phyloP scores from a whole-genome alignment of 2,113 vertebrate species.

The Tragelaphus buxtoni region DNA sequence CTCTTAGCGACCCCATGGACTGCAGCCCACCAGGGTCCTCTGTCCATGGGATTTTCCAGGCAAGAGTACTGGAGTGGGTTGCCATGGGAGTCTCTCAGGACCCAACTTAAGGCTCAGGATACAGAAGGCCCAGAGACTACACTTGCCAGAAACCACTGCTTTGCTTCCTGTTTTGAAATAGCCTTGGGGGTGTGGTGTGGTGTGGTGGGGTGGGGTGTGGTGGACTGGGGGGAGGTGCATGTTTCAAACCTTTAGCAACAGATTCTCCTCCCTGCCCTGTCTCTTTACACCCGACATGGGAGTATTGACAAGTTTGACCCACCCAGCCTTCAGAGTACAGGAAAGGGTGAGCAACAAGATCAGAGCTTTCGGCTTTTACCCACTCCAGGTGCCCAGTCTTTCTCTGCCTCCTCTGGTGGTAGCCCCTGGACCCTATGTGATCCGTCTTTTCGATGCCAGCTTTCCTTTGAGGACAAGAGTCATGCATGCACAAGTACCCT shows the following conservation, averaged over 20 bases:
- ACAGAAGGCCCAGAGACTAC: neutral
- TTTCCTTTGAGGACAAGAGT: neutral
- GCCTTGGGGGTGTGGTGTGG: accelerated
- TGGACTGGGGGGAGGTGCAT: too few relatives aligned
- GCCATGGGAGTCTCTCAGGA: neutral
- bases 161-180: neutral
- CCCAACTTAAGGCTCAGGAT: neutral
- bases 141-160: neutral
- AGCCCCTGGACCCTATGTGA: neutral
- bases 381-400: neutral
- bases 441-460: neutral
- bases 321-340: neutral
- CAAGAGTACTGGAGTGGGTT: too few relatives aligned
- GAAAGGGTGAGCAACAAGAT: neutral
- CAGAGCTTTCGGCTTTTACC: neutral
- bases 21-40: too few relatives aligned
- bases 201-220: too few relatives aligned
- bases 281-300: accelerated
- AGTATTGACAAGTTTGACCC: neutral
- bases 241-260: neutral
- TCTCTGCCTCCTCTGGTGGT: neutral
- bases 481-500: accelerated
- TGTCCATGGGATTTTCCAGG: too few relatives aligned
- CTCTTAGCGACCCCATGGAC: too few relatives aligned
- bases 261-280: neutral